Conservation (phyloP, 1,140 invertebrate species). For the Trigoniulus corallinus region DNA sequence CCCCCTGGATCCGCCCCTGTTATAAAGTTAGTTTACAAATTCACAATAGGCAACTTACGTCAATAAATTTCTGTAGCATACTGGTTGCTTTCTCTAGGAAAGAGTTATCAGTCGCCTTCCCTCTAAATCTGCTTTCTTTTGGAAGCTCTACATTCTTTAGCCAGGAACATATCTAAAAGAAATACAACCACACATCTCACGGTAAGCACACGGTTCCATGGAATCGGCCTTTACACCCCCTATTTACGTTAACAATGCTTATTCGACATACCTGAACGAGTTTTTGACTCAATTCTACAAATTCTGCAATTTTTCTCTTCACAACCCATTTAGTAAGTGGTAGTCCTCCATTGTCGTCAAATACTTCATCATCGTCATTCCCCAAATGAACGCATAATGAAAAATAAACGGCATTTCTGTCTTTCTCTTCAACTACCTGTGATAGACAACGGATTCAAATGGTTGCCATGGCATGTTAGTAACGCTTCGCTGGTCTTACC, state of each 20-base stretch:
- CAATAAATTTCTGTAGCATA: slow-evolving; percentile 68
- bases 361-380: slow-evolving; percentile 38
- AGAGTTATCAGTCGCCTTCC: slow-evolving; percentile 50
- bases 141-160: slow-evolving; percentile 64
- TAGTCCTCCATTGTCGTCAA: slow-evolving; percentile 33
- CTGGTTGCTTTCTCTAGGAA: slow-evolving; percentile 56
- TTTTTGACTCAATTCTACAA: slow-evolving; percentile 68
- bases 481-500: not conserved
- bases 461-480: too few relatives aligned
- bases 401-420: slow-evolving; percentile 48
- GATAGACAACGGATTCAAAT: slow-evolving; percentile 8
- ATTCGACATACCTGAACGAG: slow-evolving; percentile 35
- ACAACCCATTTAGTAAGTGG: slow-evolving; percentile 52
- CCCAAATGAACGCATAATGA: slow-evolving; percentile 61
- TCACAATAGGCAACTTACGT: slow-evolving; percentile 34
- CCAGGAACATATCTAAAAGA: slow-evolving; percentile 50
- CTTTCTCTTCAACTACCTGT: slow-evolving; percentile 55
- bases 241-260: too few relatives aligned
- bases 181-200: slow-evolving; percentile 1
- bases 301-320: slow-evolving; percentile 58
- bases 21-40: not conserved
- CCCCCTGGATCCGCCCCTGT: too few relatives aligned
- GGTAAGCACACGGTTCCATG: too few relatives aligned
- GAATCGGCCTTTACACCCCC: too few relatives aligned
- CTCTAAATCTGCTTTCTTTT: slow-evolving; percentile 20